Conservation (phyloP, 2,113 vertebrate species). For the Eudorcas thomsonii region DNA sequence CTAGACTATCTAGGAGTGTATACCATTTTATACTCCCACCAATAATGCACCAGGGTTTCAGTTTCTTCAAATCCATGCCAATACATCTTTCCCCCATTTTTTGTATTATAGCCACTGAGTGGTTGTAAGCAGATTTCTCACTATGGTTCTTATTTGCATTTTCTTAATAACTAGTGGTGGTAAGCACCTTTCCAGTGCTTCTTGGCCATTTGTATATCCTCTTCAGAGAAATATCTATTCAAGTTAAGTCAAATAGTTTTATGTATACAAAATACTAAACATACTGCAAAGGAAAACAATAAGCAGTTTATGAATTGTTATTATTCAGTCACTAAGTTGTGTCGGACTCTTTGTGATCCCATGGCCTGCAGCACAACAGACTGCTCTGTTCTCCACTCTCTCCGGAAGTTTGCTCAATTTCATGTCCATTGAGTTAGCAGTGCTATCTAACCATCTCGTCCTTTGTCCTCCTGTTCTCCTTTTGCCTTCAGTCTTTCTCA, state of each 20-base stretch:
- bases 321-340: background rate
- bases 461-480: background rate
- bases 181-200: background rate
- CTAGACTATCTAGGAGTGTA: background rate
- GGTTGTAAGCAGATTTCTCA: background rate
- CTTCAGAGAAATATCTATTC: background rate
- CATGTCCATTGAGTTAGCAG: background rate
- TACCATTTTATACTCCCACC: background rate
- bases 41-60: background rate
- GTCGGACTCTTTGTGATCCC: background rate
- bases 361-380: background rate
- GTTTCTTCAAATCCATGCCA: background rate
- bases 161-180: background rate
- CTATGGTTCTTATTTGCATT: background rate
- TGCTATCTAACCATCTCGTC: background rate
- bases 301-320: background rate
- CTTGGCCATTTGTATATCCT: background rate
- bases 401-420: background rate
- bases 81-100: background rate
- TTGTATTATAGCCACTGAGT: background rate
- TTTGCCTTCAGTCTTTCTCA: background rate
- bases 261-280: background rate
- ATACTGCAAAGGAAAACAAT: background rate
- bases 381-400: background rate
- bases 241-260: background rate